Evolutionary conservation across 2,113 vertebrate species (phyloP).

Genomic region (Callithrix jacchus): DNA sequence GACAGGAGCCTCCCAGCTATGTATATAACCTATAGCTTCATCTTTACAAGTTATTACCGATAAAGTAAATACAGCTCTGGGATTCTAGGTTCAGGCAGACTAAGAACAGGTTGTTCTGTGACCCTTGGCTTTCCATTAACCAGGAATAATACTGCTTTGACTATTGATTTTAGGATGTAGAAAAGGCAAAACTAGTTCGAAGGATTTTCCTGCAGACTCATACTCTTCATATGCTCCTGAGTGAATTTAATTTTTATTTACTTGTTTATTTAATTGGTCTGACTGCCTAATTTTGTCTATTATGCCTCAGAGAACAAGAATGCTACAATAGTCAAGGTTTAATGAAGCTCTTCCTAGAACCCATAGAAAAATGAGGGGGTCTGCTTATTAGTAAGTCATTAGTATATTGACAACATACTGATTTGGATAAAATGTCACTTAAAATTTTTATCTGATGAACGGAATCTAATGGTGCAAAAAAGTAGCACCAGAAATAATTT

Average conservation of each 20-base stretch:
- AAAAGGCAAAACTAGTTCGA: constrained; percentile 27
- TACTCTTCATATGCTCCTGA: constrained; percentile 31
- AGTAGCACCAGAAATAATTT: constrained; percentile 25
- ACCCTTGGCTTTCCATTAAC: not conserved
- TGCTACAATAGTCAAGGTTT: not conserved
- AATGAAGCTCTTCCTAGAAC: not conserved
- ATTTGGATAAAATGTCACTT: not conserved
- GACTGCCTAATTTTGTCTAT: not conserved
- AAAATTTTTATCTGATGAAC: constrained; percentile 7
- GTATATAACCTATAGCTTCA: constrained; percentile 5
- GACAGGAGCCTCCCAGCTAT: not conserved
- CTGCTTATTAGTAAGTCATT: not conserved
- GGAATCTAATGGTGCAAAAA: not conserved
- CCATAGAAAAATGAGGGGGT: not conserved
- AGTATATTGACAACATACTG: constrained; percentile 14
- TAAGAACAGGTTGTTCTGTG: not conserved
- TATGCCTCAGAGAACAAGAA: not conserved
- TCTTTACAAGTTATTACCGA: constrained; percentile 14
- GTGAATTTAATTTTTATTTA: not conserved
- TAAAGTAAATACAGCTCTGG: not conserved
- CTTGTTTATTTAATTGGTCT: constrained; percentile 28
- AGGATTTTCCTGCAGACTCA: constrained; percentile 28
- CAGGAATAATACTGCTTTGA: not conserved
- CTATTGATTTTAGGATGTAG: not conserved
- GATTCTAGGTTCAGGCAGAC: not conserved